Evolutionary conservation across 2,113 vertebrate genomes (phyloP).

Genomic region (Eptesicus fuscus): DNA sequence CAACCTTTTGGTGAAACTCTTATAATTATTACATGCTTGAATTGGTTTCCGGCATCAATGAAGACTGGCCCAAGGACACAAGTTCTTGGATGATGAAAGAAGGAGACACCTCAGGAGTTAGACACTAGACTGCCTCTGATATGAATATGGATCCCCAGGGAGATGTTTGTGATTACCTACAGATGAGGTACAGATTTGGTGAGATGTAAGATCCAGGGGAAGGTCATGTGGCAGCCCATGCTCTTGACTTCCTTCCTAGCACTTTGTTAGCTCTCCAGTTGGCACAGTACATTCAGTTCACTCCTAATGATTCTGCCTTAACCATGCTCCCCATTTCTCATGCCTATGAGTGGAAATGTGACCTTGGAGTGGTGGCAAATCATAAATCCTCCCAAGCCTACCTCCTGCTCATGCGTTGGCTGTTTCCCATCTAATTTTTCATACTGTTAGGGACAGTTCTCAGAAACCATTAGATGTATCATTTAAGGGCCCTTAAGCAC

Average conservation of each 20-base stretch:
- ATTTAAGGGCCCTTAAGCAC: neutral
- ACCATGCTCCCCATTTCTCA: conserved; percentile 40
- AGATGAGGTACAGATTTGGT: neutral
- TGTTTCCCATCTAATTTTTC: conserved; percentile 56
- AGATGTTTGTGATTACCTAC: neutral
- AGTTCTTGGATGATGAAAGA: neutral
- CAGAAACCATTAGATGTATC: conserved; percentile 53
- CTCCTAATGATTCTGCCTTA: neutral
- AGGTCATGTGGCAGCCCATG: neutral
- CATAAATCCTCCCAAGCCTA: conserved; percentile 43
- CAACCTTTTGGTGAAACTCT: no score
- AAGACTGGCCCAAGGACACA: neutral
- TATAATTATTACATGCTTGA: no score
- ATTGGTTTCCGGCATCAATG: neutral
- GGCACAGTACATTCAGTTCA: neutral
- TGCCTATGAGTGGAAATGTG: conserved; percentile 53
- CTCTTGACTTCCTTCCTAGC: neutral
- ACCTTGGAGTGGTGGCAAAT: conserved; percentile 46
- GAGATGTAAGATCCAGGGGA: neutral
- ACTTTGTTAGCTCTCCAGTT: neutral
- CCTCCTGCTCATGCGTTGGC: neutral
- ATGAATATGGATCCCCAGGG: neutral
- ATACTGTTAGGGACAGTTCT: conserved; percentile 51
- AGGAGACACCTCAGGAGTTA: neutral
- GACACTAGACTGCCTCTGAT: neutral